These are phyloP conservation scores for Neofelis nebulosa DNA, from an alignment of 2,113 vertebrate genomes.

Conservation along the genomic window DNA sequence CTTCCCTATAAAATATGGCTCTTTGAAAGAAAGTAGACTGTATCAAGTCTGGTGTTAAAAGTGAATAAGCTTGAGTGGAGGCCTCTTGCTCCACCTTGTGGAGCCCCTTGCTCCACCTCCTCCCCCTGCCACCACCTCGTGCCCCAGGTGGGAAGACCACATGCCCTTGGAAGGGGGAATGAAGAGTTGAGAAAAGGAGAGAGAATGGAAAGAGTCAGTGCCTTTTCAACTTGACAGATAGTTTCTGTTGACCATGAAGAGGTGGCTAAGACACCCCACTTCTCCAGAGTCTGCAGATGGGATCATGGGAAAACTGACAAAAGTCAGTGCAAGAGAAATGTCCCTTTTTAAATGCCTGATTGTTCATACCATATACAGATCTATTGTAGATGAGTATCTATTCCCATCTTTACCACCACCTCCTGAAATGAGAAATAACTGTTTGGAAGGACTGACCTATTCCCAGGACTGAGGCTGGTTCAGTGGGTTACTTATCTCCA, in stretches of 20 bases:
- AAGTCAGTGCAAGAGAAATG: not conserved
- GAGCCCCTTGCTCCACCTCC: too few species aligned
- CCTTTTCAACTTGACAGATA: not conserved
- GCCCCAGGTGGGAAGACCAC: not conserved
- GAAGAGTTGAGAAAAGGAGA: slow-evolving; percentile 7
- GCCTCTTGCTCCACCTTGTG: not conserved
- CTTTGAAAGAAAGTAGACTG: not conserved
- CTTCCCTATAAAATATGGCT: not conserved
- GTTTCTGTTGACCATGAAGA: not conserved
- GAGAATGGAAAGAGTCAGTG: not conserved
- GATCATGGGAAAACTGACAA: not conserved
- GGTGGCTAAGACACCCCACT: not conserved
- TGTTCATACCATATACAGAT: not conserved
- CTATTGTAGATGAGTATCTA: not conserved
- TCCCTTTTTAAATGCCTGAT: not conserved
- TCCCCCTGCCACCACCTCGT: not conserved
- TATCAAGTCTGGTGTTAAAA: not conserved
- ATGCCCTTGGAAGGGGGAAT: not conserved
- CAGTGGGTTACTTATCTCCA: not conserved
- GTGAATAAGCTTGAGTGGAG: not conserved
- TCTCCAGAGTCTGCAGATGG: not conserved
- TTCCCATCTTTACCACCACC: not conserved
- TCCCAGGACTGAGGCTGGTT: not conserved
- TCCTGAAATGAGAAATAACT: not conserved
- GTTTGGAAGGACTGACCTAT: not conserved